Conservation (phyloP, 2,888 invertebrate species). For the Anticlea derivata region DNA sequence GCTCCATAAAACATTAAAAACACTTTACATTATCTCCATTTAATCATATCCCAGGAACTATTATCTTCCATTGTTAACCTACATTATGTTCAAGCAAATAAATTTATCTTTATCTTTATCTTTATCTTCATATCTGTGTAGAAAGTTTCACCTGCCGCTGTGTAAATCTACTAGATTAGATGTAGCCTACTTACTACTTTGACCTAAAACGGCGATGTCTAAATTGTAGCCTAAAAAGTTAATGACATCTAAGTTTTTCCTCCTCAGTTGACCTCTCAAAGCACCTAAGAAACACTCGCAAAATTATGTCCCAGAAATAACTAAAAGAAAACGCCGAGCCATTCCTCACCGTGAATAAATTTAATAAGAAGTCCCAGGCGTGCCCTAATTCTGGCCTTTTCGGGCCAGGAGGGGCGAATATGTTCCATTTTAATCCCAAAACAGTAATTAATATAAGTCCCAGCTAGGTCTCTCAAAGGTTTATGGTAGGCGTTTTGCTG, state of each 20-base stretch:
- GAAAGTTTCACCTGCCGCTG: too few species aligned
- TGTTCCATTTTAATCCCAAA: conserved; percentile 48
- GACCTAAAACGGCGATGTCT: too few species aligned
- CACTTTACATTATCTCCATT: too few species aligned
- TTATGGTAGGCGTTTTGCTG: conserved; percentile 31
- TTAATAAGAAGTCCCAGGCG: conserved; percentile 54
- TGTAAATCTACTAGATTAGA: too few species aligned
- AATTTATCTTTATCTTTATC: too few species aligned
- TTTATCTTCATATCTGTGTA: too few species aligned
- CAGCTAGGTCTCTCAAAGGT: conserved; percentile 42
- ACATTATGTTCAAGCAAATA: too few species aligned
- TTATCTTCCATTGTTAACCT: too few species aligned
- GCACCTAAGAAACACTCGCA: conserved; percentile 2
- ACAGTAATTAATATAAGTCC: conserved; percentile 38
- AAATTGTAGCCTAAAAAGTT: too few species aligned
- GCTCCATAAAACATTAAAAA: too few species aligned
- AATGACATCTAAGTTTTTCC: background rate
- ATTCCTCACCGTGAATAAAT: conserved; percentile 57
- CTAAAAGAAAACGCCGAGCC: conserved; percentile 26
- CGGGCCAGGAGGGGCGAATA: conserved; percentile 46
- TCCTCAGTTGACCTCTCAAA: background rate
- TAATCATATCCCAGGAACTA: too few species aligned
- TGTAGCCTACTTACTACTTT: too few species aligned
- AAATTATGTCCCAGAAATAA: conserved; percentile 18
- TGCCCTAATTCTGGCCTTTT: conserved; percentile 47